phyloP scores from a whole-genome alignment of 2,113 vertebrate genomes.

The Phylloscopus trochilus region DNA sequence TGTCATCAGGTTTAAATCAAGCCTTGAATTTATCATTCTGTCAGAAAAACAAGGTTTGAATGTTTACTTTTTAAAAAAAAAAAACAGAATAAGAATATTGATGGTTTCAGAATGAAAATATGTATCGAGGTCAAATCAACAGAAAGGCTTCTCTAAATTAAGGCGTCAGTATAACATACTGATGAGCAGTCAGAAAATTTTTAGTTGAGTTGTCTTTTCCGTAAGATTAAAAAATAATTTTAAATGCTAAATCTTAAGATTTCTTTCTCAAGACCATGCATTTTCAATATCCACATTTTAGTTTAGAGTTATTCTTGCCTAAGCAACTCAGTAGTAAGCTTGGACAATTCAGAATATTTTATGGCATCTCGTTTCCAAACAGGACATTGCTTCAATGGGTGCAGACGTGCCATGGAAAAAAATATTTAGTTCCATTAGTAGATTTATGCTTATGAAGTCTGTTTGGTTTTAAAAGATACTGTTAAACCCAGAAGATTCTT shows the following conservation, averaged over 20 bases:
- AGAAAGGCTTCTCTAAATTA: neutral
- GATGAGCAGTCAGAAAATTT: neutral
- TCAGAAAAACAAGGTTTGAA: neutral
- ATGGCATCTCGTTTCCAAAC: neutral
- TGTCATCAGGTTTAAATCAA: constrained; percentile 22
- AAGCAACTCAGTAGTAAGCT: neutral
- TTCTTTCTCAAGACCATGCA: neutral
- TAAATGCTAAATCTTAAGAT: neutral
- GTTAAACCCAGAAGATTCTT: neutral
- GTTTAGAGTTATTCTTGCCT: neutral
- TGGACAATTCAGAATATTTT: neutral
- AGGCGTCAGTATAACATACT: neutral
- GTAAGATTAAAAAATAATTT: neutral
- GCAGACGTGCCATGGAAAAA: neutral
- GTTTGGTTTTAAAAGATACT: neutral
- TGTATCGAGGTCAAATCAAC: neutral
- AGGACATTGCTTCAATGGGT: neutral
- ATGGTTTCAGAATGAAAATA: neutral
- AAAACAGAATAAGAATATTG: neutral
- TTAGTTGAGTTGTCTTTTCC: neutral
- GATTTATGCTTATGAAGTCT: neutral
- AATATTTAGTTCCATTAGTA: neutral
- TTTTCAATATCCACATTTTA: neutral
- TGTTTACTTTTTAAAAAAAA: neutral
- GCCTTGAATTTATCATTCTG: neutral